These are phyloP conservation scores for Nycticebus coucang DNA, from an alignment of 2,113 vertebrate genomes.

Conservation along the genomic window DNA sequence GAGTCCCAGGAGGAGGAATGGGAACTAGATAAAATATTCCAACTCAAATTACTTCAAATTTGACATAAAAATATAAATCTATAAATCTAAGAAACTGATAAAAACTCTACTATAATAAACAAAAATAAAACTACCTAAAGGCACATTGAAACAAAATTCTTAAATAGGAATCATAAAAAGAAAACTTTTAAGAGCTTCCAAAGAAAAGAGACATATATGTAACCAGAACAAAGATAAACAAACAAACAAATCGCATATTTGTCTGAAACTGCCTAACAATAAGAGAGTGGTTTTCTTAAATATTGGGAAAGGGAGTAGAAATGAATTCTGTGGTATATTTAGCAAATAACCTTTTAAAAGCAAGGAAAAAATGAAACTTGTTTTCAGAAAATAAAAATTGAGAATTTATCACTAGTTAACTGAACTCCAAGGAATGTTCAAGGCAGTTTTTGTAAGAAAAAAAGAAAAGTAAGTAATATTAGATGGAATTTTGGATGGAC, in stretches of 20 bases:
- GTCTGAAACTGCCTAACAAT: background rate
- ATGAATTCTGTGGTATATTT: background rate
- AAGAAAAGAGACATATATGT: background rate
- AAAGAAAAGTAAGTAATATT: background rate
- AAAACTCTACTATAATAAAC: background rate
- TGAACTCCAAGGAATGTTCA: background rate
- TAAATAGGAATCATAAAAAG: background rate
- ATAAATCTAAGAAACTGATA: background rate
- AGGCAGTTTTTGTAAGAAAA: background rate
- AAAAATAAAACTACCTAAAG: background rate
- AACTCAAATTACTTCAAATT: background rate
- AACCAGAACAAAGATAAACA: background rate
- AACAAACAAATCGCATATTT: background rate
- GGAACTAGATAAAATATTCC: background rate
- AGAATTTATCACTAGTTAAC: background rate
- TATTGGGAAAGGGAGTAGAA: accelerated
- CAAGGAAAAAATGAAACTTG: background rate
- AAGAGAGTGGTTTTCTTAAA: background rate
- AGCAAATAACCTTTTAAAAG: background rate
- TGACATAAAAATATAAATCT: background rate
- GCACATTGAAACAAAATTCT: background rate
- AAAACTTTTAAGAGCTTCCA: background rate
- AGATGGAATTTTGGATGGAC: background rate
- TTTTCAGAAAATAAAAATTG: background rate
- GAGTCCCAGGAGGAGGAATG: background rate